Evolutionary conservation across 2,888 invertebrate species (phyloP).

Genomic region (Meliscaeva auricollis): DNA sequence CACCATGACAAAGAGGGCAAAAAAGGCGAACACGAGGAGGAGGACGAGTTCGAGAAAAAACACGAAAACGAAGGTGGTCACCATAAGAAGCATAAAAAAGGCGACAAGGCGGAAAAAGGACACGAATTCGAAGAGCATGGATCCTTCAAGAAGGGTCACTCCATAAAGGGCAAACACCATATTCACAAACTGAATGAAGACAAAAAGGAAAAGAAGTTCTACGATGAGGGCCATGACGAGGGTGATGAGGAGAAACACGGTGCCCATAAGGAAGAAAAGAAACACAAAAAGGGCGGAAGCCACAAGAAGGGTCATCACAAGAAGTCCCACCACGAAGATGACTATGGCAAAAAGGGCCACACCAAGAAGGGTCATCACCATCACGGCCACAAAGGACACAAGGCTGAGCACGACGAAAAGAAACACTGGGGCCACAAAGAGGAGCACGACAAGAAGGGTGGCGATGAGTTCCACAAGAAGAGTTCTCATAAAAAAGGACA

Average conservation of each 20-base stretch:
- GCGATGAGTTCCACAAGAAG: constrained; percentile 91
- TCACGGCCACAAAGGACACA: constrained; percentile 92
- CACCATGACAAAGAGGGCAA: constrained; percentile 89
- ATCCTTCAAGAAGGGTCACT: constrained; percentile 92
- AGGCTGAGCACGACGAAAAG: constrained; percentile 91
- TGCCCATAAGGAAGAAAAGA: constrained; percentile 91
- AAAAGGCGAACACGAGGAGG: constrained; percentile 84
- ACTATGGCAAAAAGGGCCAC: constrained; percentile 92
- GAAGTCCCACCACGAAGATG: constrained; percentile 90
- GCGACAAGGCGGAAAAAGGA: constrained; percentile 85
- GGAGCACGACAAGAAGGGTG: constrained; percentile 92
- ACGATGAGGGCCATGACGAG: constrained; percentile 92
- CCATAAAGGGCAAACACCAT: constrained; percentile 93
- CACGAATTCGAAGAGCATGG: constrained; percentile 85
- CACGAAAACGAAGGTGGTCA: constrained; percentile 84
- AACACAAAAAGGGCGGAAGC: constrained; percentile 92
- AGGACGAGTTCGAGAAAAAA: constrained; percentile 85
- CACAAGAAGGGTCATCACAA: constrained; percentile 93
- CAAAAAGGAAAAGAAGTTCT: constrained; percentile 94
- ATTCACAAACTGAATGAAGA: constrained; percentile 93
- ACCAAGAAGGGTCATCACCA: constrained; percentile 92
- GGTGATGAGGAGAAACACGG: constrained; percentile 93
- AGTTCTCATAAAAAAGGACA: constrained; percentile 85
- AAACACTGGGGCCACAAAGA: constrained; percentile 90
- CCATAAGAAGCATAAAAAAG: constrained; percentile 85